phyloP scores from a whole-genome alignment of 2,113 vertebrate genomes.

The Maccullochella peelii region DNA sequence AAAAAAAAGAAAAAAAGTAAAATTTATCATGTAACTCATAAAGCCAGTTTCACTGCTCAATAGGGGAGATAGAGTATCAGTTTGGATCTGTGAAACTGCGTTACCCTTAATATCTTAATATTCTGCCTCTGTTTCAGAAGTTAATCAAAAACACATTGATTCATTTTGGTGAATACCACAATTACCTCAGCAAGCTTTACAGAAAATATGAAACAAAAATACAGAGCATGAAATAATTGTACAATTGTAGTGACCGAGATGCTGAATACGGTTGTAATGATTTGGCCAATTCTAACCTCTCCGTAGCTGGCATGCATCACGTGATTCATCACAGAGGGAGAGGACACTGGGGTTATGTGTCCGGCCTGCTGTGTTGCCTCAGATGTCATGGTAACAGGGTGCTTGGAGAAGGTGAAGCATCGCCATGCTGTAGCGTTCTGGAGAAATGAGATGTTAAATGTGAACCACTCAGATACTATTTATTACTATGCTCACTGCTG shows the following conservation, averaged over 20 bases:
- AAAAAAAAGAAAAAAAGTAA: neutral
- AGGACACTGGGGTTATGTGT: conserved; percentile 76
- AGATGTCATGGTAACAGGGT: conserved; percentile 77
- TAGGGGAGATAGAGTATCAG: neutral
- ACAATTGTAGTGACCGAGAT: neutral
- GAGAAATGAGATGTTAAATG: conserved; percentile 3
- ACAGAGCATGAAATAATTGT: neutral
- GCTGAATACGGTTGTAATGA: neutral
- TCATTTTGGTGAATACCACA: neutral
- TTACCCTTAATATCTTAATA: neutral
- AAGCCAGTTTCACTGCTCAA: neutral
- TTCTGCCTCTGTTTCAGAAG: neutral
- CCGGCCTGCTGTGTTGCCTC: conserved; percentile 75
- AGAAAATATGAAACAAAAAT: neutral
- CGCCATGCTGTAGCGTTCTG: conserved; percentile 93
- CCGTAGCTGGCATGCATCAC: conserved; percentile 91
- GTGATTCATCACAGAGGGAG: conserved; percentile 91
- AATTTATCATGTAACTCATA: neutral
- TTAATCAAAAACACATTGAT: neutral
- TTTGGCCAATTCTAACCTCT: conserved; percentile 83
- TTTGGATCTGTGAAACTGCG: neutral
- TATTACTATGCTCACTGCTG: neutral
- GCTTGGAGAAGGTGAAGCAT: conserved; percentile 94
- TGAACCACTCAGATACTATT: neutral
- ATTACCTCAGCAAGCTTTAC: neutral